Evolutionary conservation across 1,140 invertebrate species (phyloP).

Genomic region (Drosophila jambulina): DNA sequence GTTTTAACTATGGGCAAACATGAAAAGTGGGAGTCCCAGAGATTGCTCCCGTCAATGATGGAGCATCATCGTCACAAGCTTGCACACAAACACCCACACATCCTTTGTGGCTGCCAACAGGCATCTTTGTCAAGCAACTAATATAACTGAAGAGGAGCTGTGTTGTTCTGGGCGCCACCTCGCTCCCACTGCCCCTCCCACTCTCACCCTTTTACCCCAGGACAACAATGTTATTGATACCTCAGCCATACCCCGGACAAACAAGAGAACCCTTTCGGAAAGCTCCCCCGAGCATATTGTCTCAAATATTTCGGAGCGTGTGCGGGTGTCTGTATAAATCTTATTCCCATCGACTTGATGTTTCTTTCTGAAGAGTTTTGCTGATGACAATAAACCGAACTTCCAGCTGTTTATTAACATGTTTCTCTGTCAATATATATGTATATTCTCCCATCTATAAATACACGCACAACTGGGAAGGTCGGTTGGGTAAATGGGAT

Average conservation of each 20-base stretch:
- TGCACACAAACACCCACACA: constrained; percentile 20
- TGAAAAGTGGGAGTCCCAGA: not conserved
- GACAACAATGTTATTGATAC: constrained; percentile 82
- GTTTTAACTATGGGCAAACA: constrained; percentile 68
- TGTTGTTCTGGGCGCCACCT: constrained; percentile 19
- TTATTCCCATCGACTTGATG: constrained; percentile 47
- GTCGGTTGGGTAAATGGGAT: constrained; percentile 12
- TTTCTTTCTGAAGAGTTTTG: constrained; percentile 42
- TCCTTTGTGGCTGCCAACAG: constrained; percentile 33
- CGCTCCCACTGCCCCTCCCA: constrained; percentile 2
- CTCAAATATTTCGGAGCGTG: constrained; percentile 30
- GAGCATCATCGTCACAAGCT: constrained; percentile 23
- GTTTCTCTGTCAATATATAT: constrained; percentile 75
- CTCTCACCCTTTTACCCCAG: not conserved
- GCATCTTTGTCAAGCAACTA: constrained; percentile 68
- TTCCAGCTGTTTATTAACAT: constrained; percentile 83
- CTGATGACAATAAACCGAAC: constrained; percentile 81
- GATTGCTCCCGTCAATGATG: constrained; percentile 27
- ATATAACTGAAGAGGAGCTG: constrained; percentile 51
- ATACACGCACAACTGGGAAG: constrained; percentile 40
- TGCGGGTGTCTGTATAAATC: constrained; percentile 37
- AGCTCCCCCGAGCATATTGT: constrained; percentile 62
- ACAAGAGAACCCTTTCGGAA: constrained; percentile 74
- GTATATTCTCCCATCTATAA: constrained; percentile 17
- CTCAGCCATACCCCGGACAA: constrained; percentile 57